Percentiles rank a stretch among this genome's conserved stretches.
Conservation (phyloP, 2,113 vertebrate species). For the Casuarius casuarius region DNA sequence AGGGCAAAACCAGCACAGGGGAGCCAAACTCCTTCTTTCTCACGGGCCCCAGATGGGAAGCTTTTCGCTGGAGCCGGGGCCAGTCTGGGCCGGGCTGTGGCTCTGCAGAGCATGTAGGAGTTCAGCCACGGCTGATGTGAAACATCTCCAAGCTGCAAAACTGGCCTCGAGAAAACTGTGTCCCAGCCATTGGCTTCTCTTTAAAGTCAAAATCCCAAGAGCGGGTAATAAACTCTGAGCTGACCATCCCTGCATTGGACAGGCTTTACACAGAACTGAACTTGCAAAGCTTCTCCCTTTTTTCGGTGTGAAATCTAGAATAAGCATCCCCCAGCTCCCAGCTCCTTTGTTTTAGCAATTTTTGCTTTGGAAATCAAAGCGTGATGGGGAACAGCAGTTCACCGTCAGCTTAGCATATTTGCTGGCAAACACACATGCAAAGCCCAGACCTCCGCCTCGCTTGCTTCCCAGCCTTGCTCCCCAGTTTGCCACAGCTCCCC, state of each 20-base stretch:
- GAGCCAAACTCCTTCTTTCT: fast-evolving
- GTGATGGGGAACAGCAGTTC: background rate
- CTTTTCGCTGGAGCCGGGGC: background rate
- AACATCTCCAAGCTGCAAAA: background rate
- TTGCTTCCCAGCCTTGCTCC: background rate
- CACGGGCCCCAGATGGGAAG: fast-evolving
- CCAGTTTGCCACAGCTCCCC: fast-evolving
- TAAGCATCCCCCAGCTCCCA: background rate
- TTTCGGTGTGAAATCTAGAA: no score
- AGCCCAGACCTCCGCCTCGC: background rate
- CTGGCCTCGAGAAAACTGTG: background rate
- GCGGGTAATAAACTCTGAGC: background rate
- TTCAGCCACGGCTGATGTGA: slow-evolving; percentile 6
- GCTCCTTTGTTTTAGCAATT: background rate
- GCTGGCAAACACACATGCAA: no score
- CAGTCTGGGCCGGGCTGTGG: slow-evolving; percentile 6
- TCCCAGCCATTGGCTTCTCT: slow-evolving; percentile 10
- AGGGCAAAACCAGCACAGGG: background rate
- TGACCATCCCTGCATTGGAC: fast-evolving
- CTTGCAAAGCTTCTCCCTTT: background rate
- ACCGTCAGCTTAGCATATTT: background rate
- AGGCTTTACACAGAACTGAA: background rate
- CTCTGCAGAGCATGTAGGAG: background rate
- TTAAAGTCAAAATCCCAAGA: background rate
- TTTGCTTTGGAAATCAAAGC: background rate